A percentile compares a stretch with the other conserved stretches of the same genome.
Evolutionary conservation across 2,888 invertebrate species (phyloP).

Genomic region (Neoaliturus tenellus): DNA sequence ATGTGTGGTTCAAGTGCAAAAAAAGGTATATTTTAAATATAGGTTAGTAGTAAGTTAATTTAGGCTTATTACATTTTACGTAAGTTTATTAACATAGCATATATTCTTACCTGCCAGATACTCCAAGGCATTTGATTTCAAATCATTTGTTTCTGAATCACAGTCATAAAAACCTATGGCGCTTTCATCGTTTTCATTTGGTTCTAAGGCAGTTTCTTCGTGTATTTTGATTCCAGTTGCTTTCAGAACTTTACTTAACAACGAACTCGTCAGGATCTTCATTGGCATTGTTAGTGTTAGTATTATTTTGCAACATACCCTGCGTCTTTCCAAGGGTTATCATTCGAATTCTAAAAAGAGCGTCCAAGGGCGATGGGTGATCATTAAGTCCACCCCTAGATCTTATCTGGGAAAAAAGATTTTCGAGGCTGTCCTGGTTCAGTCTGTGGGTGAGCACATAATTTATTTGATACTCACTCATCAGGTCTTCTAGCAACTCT

Average conservation of each 20-base stretch:
- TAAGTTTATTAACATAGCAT: no score
- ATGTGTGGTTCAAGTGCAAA: no score
- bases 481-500: constrained; percentile 10
- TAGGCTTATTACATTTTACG: no score
- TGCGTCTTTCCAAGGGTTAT: constrained; percentile 64
- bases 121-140: background rate
- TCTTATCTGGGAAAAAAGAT: constrained; percentile 60
- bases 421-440: constrained; percentile 43
- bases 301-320: constrained; percentile 29
- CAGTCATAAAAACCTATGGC: background rate
- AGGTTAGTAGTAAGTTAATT: no score
- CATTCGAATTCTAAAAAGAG: constrained; percentile 62
- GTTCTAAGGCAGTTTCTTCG: background rate
- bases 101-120: background rate
- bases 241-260: constrained; percentile 32
- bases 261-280: constrained; percentile 27
- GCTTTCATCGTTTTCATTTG: background rate
- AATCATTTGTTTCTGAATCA: background rate
- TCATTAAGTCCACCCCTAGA: constrained; percentile 64
- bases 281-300: constrained; percentile 26
- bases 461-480: background rate
- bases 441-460: constrained; percentile 38
- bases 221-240: constrained; percentile 2
- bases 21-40: no score
- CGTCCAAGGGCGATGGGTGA: constrained; percentile 64